These are phyloP conservation scores for Onychostruthus taczanowskii DNA, from an alignment of 2,113 vertebrate genomes.

Conservation along the genomic window DNA sequence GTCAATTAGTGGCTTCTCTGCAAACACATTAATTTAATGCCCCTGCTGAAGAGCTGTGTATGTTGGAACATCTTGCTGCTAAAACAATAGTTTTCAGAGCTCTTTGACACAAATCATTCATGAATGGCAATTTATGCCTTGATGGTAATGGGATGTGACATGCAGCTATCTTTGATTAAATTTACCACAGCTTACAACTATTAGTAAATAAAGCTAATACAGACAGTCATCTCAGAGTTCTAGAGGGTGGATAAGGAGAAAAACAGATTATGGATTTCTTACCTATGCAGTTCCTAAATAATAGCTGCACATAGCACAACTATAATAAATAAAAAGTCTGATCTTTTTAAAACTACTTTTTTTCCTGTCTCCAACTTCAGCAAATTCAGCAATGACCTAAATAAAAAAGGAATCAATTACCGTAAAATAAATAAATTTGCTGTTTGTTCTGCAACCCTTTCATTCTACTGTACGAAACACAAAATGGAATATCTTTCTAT, in stretches of 20 bases:
- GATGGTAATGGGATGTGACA: background rate
- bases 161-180: slow-evolving; percentile 33
- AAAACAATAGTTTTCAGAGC: slow-evolving; percentile 18
- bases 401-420: slow-evolving; percentile 43
- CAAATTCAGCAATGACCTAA: slow-evolving; percentile 28
- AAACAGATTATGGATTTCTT: background rate
- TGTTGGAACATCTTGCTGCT: slow-evolving; percentile 23
- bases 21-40: slow-evolving; percentile 67
- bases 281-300: background rate
- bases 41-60: slow-evolving; percentile 5
- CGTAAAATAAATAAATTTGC: background rate
- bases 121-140: background rate
- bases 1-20: slow-evolving; percentile 36
- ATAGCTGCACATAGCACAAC: background rate
- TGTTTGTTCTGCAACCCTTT: slow-evolving; percentile 17
- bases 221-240: background rate
- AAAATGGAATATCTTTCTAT: slow-evolving; percentile 4
- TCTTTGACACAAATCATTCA: slow-evolving; percentile 54
- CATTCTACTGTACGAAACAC: background rate
- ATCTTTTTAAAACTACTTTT: background rate
- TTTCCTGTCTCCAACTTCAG: background rate
- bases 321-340: background rate
- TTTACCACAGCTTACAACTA: background rate
- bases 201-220: slow-evolving; percentile 53
- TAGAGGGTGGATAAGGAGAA: background rate